phyloP scores from a whole-genome alignment of 2,113 vertebrate species.

The Sebastes fasciatus region DNA sequence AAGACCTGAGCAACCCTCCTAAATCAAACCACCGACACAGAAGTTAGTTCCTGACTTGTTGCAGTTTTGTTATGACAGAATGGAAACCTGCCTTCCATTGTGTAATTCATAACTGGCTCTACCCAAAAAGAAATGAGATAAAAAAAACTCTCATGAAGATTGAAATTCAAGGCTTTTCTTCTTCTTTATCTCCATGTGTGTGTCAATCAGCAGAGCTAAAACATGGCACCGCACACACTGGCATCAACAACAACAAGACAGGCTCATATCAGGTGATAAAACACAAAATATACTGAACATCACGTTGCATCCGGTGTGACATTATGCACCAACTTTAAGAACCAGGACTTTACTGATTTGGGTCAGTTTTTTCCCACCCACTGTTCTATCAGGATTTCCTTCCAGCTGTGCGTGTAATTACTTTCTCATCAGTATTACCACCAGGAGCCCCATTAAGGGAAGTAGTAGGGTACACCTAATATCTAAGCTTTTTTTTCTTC shows the following conservation, averaged over 20 bases:
- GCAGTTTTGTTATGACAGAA: conserved; percentile 64
- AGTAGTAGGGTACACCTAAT: conserved; percentile 43
- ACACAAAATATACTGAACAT: not conserved
- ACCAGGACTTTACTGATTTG: conserved; percentile 1
- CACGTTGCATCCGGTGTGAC: not conserved
- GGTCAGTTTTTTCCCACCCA: conserved; percentile 18
- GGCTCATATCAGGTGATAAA: not conserved
- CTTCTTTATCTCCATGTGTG: not conserved
- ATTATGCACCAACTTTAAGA: not conserved
- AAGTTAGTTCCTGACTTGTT: conserved; percentile 50
- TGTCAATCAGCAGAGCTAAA: conserved; percentile 12
- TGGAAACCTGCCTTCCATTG: conserved; percentile 61
- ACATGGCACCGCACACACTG: not conserved
- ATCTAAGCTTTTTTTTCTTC: conserved; percentile 22
- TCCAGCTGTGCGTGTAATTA: conserved; percentile 80
- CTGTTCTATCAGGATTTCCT: conserved; percentile 73
- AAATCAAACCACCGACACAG: conserved; percentile 59
- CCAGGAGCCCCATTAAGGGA: conserved; percentile 69
- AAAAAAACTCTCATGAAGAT: conserved; percentile 8
- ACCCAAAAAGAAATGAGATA: conserved; percentile 17
- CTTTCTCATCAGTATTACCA: conserved; percentile 76
- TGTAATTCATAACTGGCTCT: conserved; percentile 38
- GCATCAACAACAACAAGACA: not conserved
- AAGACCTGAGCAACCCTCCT: conserved; percentile 41
- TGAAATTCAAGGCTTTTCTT: conserved; percentile 18